Evolutionary conservation across 2,888 invertebrate species (phyloP), one percentile per base, ranked within the genome.

Genomic region (Ernsta delagoae): DNA sequence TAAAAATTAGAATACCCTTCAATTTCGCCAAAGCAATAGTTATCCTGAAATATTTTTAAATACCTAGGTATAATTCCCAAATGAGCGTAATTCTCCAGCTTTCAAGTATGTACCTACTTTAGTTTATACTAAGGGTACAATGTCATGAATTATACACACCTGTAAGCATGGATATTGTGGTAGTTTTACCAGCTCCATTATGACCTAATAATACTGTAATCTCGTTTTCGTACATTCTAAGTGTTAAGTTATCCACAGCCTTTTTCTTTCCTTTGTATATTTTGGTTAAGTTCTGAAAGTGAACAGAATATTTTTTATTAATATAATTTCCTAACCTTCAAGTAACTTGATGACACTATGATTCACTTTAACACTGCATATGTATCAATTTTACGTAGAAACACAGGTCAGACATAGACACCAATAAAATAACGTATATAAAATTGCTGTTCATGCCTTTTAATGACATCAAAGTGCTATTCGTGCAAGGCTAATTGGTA

Each of bases 141-240:
- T n/a, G n/a, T n/a, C n/a, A n/a, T n/a, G n/a, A n/a, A n/a, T n/a
- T n/a, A n/a, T n/a, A n/a, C n/a, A n/a, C n/a, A 95, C 95, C 98
- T 68, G 98, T 98, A 59, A 98, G 89, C 96, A 98, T 98, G 0
- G 97, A 97, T 95, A 98, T 98, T 0, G 98, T 98, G 0, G 98
- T 98, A 0, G 98, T 98, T 93, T 98, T 98, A 11, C 98, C 98
- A 57, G 98, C 98, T 6, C 98, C 98, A 81, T 98, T 98, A 81
- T 94, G 94, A 54, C 94, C 94, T 68, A 94, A 78, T 74, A 94
- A 82, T 70, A 97, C 97, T 3, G 98, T 98, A 73, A 98, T 98
- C 90, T 98, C 98, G 75, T 97, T 96, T 84, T 97, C 96, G 83
- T 97, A 98, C 96, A 98, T 96, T 81, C 97, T 96, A 70, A 98